Conservation (phyloP, 2,888 invertebrate genomes). For the Herminia tarsipennalis region DNA sequence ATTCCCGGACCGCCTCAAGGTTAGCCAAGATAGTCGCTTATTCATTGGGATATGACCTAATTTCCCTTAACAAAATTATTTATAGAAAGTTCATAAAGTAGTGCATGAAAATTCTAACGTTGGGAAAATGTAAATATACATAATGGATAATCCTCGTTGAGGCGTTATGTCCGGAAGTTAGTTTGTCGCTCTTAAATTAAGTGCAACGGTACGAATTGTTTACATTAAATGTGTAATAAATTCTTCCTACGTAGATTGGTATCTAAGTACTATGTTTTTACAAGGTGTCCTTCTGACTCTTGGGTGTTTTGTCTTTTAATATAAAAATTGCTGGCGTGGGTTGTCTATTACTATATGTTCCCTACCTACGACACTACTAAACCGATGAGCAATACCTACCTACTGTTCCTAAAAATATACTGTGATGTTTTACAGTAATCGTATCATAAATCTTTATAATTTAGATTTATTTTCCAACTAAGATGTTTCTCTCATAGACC, state of each 20-base stretch:
- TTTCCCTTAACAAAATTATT: constrained; percentile 69
- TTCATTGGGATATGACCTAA: constrained; percentile 84
- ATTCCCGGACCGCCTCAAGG: constrained; percentile 84
- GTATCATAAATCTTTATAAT: constrained; percentile 23
- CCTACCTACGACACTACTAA: too few relatives aligned
- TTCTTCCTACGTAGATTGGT: background rate
- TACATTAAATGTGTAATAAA: constrained; percentile 5
- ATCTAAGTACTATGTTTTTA: too few relatives aligned
- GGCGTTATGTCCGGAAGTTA: constrained; percentile 20
- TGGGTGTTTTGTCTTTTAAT: constrained; percentile 33
- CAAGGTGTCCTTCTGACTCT: background rate
- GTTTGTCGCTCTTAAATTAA: constrained; percentile 13
- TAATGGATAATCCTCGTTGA: constrained; percentile 11
- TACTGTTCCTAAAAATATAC: constrained; percentile 11
- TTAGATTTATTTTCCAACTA: constrained; percentile 32
- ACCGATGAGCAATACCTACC: constrained; percentile 32
- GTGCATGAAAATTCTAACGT: constrained; percentile 18
- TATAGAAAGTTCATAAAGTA: constrained; percentile 48
- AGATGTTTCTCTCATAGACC: constrained; percentile 6
- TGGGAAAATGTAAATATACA: constrained; percentile 11
- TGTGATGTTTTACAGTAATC: constrained; percentile 8
- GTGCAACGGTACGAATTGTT: constrained; percentile 16
- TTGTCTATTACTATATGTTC: constrained; percentile 27
- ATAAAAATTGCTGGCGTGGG: constrained; percentile 56
- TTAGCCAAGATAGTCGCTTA: constrained; percentile 81